These are phyloP conservation scores for Umimayanthus chanpuru DNA, from an alignment of 92 coral and sea anemone genomes.

Conservation along the genomic window DNA sequence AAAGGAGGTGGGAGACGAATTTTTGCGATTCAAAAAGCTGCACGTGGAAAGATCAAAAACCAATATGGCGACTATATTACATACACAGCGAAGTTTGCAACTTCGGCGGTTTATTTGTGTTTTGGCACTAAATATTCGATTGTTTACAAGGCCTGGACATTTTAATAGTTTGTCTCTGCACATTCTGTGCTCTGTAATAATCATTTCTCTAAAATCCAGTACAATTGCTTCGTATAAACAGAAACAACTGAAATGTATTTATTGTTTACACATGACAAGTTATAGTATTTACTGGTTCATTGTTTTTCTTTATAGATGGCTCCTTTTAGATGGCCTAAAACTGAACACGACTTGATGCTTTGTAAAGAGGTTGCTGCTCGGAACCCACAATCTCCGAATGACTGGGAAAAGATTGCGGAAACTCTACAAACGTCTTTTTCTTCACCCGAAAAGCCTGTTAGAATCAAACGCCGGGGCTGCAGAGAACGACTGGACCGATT, in stretches of 20 bases:
- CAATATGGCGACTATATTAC: too few relatives aligned
- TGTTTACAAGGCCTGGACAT: too few relatives aligned
- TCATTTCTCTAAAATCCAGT: constrained; percentile 7
- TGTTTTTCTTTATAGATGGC: constrained; percentile 58
- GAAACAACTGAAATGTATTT: constrained; percentile 4
- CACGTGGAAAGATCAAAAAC: too few relatives aligned
- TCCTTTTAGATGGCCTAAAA: constrained; percentile 67
- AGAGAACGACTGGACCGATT: constrained; percentile 63
- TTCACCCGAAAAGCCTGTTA: constrained; percentile 40
- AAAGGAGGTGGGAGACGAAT: too few relatives aligned
- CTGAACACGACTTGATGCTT: constrained; percentile 45
- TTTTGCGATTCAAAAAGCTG: too few relatives aligned
- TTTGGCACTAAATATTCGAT: too few relatives aligned
- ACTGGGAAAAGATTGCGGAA: constrained; percentile 63
- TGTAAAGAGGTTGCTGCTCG: constrained; percentile 44
- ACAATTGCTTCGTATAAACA: constrained; percentile 1
- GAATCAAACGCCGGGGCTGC: constrained; percentile 61
- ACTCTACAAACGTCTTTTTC: constrained; percentile 51
- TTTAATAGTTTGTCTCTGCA: not conserved
- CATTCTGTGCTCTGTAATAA: not conserved
- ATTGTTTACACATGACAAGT: too few relatives aligned
- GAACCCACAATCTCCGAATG: constrained; percentile 54
- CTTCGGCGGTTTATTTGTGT: too few relatives aligned
- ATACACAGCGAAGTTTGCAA: too few relatives aligned
- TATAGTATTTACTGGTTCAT: constrained; percentile 3